phyloP scores from a whole-genome alignment of 2,888 invertebrate genomes.

The Caenorhabditis sp. region DNA sequence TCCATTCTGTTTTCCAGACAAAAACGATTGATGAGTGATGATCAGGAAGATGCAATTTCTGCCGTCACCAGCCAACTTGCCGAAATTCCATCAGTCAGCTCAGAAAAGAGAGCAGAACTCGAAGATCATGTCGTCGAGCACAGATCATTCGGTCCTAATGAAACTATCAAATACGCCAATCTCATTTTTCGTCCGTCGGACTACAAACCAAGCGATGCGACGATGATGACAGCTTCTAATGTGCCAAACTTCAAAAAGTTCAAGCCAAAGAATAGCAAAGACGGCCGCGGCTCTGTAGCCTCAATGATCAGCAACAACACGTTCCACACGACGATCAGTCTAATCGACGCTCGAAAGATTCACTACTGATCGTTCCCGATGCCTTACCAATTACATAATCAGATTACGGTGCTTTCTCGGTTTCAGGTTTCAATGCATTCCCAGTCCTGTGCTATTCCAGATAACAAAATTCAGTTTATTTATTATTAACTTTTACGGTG shows the following conservation, averaged over 20 bases:
- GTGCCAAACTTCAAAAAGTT: constrained; percentile 46
- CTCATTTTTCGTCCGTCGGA: constrained; percentile 33
- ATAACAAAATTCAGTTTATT: background rate
- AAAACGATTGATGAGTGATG: background rate
- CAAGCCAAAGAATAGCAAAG: constrained; percentile 23
- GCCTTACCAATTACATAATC: no score
- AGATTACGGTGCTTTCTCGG: background rate
- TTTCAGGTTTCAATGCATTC: no score
- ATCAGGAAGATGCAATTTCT: constrained; percentile 7
- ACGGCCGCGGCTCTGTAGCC: constrained; percentile 27
- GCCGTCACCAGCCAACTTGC: constrained; percentile 14
- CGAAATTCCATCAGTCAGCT: constrained; percentile 32
- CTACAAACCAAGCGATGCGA: background rate
- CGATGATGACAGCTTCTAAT: constrained; percentile 4
- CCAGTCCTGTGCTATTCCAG: background rate
- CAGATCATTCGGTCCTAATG: constrained; percentile 39
- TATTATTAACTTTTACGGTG: constrained; percentile 11
- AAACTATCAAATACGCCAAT: constrained; percentile 48
- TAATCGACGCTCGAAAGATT: constrained; percentile 34
- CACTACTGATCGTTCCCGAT: no score
- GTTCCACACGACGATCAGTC: constrained; percentile 16
- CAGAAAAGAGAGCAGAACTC: background rate
- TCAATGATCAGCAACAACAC: constrained; percentile 30
- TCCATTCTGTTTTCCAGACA: no score
- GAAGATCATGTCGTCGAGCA: constrained; percentile 21